phyloP scores from a whole-genome alignment of 1,140 invertebrate genomes.

The Drosophila murphyi region DNA sequence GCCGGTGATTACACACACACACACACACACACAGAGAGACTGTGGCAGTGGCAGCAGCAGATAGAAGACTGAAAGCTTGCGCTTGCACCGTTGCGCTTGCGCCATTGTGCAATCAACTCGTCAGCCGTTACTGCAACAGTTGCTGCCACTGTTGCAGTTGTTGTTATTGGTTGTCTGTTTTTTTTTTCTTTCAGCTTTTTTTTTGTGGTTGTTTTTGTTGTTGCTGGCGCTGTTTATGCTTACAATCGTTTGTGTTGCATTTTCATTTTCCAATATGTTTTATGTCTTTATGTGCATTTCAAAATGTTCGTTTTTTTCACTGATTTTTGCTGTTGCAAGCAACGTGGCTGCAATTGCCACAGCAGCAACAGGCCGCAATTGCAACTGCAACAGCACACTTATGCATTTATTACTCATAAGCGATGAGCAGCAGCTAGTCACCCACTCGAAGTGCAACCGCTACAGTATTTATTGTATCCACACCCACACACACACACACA shows the following conservation, averaged over 20 bases:
- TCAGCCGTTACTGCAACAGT: conserved; percentile 34
- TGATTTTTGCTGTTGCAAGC: conserved; percentile 45
- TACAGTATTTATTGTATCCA: not conserved
- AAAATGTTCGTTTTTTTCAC: conserved; percentile 45
- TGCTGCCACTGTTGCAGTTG: conserved; percentile 2
- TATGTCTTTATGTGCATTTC: conserved; percentile 46
- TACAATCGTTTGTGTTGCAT: conserved; percentile 53
- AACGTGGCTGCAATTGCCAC: conserved; percentile 22
- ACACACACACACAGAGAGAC: not conserved
- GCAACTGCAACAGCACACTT: conserved; percentile 17
- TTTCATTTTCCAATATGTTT: conserved; percentile 50
- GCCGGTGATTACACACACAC: conserved; percentile 31
- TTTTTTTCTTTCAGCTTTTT: conserved; percentile 1
- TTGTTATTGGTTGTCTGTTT: conserved; percentile 2
- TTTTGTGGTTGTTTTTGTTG: not conserved
- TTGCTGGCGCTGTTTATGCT: conserved; percentile 19
- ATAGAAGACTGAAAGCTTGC: conserved; percentile 25
- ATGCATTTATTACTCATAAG: conserved; percentile 46
- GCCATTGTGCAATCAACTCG: conserved; percentile 18
- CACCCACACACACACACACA: conserved; percentile 17
- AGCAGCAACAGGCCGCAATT: conserved; percentile 27
- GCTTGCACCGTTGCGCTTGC: conserved; percentile 38
- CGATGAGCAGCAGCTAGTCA: conserved; percentile 30
- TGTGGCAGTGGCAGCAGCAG: not conserved
- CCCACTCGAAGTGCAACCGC: not conserved